Conservation (phyloP, 2,888 invertebrate genomes). For the Mesorhabditis sp. region DNA sequence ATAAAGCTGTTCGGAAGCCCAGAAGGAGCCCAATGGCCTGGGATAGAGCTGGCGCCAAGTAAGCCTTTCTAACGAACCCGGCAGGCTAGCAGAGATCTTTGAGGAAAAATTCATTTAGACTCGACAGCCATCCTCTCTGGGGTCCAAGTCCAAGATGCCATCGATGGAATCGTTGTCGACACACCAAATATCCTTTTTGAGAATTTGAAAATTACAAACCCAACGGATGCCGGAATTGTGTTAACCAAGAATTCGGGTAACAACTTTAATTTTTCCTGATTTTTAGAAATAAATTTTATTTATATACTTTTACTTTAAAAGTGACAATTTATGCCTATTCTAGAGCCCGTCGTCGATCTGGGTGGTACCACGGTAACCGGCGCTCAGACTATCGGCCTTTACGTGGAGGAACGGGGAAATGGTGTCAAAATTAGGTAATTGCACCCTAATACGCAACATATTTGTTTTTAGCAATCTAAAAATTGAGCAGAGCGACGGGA, state of each 20-base stretch:
- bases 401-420: too few species aligned
- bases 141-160: background rate
- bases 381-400: too few species aligned
- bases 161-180: background rate
- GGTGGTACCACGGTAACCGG: too few species aligned
- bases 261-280: too few species aligned
- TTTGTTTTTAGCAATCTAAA: background rate
- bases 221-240: background rate
- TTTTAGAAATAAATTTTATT: too few species aligned
- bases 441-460: too few species aligned
- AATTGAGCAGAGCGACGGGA: background rate
- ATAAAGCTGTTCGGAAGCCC: background rate
- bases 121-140: background rate
- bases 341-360: too few species aligned
- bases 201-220: background rate
- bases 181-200: background rate
- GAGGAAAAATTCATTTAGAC: background rate
- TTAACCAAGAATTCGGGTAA: background rate
- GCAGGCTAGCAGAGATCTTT: background rate
- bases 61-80: background rate
- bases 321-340: too few species aligned
- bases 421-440: too few species aligned
- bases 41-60: background rate
- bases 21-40: background rate
- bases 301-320: too few species aligned